Conservation (phyloP, 2,888 invertebrate genomes). For the Phalera bucephala region DNA sequence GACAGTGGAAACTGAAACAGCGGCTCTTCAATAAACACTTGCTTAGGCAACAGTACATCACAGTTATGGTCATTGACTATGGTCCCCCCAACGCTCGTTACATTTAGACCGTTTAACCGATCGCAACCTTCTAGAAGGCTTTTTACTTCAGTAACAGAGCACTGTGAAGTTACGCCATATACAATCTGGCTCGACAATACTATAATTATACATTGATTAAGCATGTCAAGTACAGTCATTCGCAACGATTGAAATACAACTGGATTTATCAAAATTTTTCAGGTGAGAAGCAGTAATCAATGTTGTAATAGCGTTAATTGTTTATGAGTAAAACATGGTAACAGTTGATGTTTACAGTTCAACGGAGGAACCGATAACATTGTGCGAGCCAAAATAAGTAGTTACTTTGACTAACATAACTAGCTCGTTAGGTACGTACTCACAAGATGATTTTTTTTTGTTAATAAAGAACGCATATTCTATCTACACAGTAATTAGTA, state of each 20-base stretch:
- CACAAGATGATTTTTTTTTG: no score
- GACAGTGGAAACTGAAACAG: slow-evolving; percentile 62
- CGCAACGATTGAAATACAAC: background rate
- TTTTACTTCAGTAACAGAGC: slow-evolving; percentile 58
- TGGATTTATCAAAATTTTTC: background rate
- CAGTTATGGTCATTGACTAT: slow-evolving; percentile 76
- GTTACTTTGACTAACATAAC: no score
- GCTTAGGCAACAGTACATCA: slow-evolving; percentile 70
- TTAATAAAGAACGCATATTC: no score
- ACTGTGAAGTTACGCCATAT: slow-evolving; percentile 39
- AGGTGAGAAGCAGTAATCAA: background rate
- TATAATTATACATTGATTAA: slow-evolving; percentile 17
- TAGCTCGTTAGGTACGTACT: no score
- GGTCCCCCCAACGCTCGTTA: slow-evolving; percentile 69
- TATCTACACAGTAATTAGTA: no score
- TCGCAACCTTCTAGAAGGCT: slow-evolving; percentile 70
- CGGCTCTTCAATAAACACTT: slow-evolving; percentile 73
- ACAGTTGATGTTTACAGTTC: background rate
- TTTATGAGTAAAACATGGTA: slow-evolving; percentile 10
- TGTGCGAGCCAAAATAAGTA: slow-evolving; percentile 9
- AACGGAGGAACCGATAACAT: slow-evolving; percentile 29
- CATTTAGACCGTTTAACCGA: slow-evolving; percentile 59
- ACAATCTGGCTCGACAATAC: slow-evolving; percentile 24
- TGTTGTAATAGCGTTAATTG: slow-evolving; percentile 1
- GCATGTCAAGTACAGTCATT: slow-evolving; percentile 3